phyloP scores from a whole-genome alignment of 2,113 vertebrate genomes.

The Siniperca knerii region DNA sequence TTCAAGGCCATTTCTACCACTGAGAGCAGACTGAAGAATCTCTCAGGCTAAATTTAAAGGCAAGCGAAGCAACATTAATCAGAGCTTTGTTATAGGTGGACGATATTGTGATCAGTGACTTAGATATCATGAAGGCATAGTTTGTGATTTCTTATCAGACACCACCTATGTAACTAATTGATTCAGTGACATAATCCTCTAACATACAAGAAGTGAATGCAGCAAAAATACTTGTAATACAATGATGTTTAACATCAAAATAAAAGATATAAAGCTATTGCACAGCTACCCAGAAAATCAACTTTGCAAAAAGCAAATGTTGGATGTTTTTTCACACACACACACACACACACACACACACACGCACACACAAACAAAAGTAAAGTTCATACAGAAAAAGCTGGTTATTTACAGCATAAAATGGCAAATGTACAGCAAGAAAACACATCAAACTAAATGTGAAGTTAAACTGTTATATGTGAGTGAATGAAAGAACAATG shows the following conservation, averaged over 20 bases:
- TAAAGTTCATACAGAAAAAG: constrained; percentile 47
- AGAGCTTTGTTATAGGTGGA: constrained; percentile 56
- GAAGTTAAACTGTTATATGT: constrained; percentile 37
- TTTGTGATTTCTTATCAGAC: constrained; percentile 51
- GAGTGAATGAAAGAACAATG: constrained; percentile 62
- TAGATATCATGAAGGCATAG: constrained; percentile 64
- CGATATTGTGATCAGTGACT: constrained; percentile 43
- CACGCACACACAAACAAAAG: constrained; percentile 25
- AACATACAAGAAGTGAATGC: constrained; percentile 55
- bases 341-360: constrained; percentile 16
- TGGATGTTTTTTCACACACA: constrained; percentile 56
- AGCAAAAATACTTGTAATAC: constrained; percentile 56
- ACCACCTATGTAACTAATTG: constrained; percentile 49
- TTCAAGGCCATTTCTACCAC: constrained; percentile 66
- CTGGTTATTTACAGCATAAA: constrained; percentile 80
- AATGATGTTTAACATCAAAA: constrained; percentile 79
- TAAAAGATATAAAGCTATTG: constrained; percentile 80
- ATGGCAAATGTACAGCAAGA: constrained; percentile 78
- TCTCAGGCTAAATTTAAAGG: constrained; percentile 74
- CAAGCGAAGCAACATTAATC: constrained; percentile 76
- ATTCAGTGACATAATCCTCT: constrained; percentile 57
- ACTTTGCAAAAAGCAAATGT: constrained; percentile 81
- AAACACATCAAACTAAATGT: constrained; percentile 57
- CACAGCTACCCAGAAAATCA: constrained; percentile 84
- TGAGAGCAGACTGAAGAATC: constrained; percentile 39